Evolutionary conservation across 2,888 invertebrate genomes (phyloP).

Genomic region (Plebejus anna): DNA sequence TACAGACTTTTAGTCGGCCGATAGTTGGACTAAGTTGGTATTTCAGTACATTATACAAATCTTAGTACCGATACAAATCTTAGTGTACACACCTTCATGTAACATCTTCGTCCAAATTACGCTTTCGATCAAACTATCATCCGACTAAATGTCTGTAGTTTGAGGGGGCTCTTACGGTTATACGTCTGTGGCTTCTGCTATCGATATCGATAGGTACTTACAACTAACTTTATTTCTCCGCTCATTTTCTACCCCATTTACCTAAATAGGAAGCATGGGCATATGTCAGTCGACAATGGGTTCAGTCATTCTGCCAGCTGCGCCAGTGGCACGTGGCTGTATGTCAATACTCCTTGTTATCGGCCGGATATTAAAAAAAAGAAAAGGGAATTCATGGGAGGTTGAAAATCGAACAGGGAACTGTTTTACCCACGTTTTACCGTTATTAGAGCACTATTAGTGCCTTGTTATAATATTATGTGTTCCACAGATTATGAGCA

Average conservation of each 20-base stretch:
- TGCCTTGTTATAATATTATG: not conserved
- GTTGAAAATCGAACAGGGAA: not conserved
- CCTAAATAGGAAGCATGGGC: slow-evolving; percentile 47
- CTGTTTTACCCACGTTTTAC: not conserved
- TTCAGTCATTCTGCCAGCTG: slow-evolving; percentile 46
- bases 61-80: too few relatives aligned
- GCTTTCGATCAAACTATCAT: too few relatives aligned
- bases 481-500: not conserved
- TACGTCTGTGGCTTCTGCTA: not conserved
- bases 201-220: not conserved
- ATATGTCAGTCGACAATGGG: slow-evolving; percentile 45
- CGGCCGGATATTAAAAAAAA: slow-evolving; percentile 36
- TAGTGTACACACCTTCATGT: too few relatives aligned
- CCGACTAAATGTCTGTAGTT: too few relatives aligned
- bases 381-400: not conserved
- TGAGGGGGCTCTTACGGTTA: not conserved
- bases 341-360: slow-evolving; percentile 40
- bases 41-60: too few relatives aligned
- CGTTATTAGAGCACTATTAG: not conserved
- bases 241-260: slow-evolving; percentile 37
- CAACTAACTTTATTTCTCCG: slow-evolving; percentile 20
- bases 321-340: slow-evolving; percentile 41
- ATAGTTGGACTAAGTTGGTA: too few relatives aligned
- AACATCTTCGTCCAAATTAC: too few relatives aligned
- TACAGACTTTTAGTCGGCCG: too few relatives aligned